A percentile compares a stretch with the other conserved stretches of the same genome.
These are phyloP conservation scores for Macrotrachela quadricornifera DNA, from an alignment of 1,140 invertebrate species.

Conservation along the genomic window DNA sequence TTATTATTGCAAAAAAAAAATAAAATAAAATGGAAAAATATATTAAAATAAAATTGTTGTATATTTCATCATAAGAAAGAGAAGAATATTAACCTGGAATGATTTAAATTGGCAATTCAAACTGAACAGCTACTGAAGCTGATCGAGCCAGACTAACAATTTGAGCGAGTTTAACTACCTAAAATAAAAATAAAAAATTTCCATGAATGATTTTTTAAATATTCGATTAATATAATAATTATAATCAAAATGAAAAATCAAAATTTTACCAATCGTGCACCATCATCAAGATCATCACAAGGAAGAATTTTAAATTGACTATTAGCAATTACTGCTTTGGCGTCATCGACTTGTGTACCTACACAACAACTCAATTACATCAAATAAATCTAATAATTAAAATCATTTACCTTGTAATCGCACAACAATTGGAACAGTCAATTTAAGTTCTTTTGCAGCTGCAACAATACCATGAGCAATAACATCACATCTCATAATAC, in stretches of 20 bases:
- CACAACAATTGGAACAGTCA: constrained; percentile 70
- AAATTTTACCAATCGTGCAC: constrained; percentile 6
- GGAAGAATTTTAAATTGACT: constrained; percentile 8
- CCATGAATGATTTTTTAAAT: too few species aligned
- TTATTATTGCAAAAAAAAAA: too few species aligned
- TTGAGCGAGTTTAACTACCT: constrained; percentile 8
- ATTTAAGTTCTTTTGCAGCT: constrained; percentile 53
- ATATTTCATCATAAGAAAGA: too few species aligned
- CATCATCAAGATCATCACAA: constrained; percentile 7
- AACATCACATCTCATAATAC: constrained; percentile 91
- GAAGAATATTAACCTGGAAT: too few species aligned
- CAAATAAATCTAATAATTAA: background rate
- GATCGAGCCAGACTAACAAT: constrained; percentile 7
- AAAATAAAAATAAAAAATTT: background rate
- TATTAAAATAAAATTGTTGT: too few species aligned
- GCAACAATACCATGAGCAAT: constrained; percentile 81
- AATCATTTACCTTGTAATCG: constrained; percentile 58
- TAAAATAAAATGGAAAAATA: too few species aligned
- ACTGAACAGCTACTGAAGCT: constrained; percentile 8
- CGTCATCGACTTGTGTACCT: constrained; percentile 43
- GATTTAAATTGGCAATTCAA: background rate
- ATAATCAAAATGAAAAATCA: background rate
- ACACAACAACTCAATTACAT: background rate
- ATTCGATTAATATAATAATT: background rate
- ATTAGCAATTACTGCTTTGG: constrained; percentile 41